These are phyloP conservation scores for Actinopyga echinites DNA, from an alignment of 53 echinoderm and acorn worm genomes.

Conservation along the genomic window DNA sequence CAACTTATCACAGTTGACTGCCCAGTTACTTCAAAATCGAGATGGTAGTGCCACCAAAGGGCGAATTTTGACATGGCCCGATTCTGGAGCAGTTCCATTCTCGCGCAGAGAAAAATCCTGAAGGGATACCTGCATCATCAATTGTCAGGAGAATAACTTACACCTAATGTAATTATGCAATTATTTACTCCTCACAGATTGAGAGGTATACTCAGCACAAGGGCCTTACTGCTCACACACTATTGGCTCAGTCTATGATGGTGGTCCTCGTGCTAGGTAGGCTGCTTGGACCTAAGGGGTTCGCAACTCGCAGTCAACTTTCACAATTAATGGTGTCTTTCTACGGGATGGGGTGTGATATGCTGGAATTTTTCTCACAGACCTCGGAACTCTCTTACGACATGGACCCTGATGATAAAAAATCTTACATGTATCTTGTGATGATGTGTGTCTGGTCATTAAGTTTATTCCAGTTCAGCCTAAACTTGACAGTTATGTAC, in stretches of 20 bases:
- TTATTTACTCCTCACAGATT: background rate
- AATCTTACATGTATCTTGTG: background rate
- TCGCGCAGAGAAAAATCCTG: no score
- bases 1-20: no score
- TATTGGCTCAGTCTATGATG: conserved; percentile 18
- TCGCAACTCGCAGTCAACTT: conserved; percentile 10
- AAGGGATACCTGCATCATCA: no score
- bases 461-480: conserved; percentile 3
- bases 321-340: conserved; percentile 24
- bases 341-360: conserved; percentile 19
- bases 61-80: no score
- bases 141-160: no score
- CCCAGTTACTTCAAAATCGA: no score
- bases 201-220: no score
- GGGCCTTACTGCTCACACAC: background rate
- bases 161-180: no score
- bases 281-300: conserved; percentile 10
- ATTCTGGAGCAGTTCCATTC: no score
- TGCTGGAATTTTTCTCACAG: conserved; percentile 28
- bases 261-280: background rate
- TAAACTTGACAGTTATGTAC: background rate
- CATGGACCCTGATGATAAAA: background rate
- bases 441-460: conserved; percentile 17
- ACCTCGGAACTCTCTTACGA: background rate
- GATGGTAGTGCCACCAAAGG: no score